Base-by-base conservation (phyloP, 2,888 invertebrate species). In the Sepioteuthis lessoniana region DNA sequence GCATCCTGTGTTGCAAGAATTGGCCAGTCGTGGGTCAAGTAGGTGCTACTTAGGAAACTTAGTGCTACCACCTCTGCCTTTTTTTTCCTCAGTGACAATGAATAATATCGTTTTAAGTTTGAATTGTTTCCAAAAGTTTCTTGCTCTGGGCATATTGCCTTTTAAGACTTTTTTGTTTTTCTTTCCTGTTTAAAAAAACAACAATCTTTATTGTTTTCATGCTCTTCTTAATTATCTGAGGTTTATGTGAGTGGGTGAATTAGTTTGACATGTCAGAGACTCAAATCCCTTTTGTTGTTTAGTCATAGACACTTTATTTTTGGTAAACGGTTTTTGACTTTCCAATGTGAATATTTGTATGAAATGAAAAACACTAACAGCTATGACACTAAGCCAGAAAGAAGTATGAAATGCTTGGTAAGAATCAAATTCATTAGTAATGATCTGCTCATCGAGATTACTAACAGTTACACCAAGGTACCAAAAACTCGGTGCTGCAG, bases 1-100 rank as follows among this genome's bases (percentile, higher is more conserved):
- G 35, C n/a, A 76, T 76, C 76, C 76, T 76, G 76, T n/a, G 76
- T 76, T 76, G n/a, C 76, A 76, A 76, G 76, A 76, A n/a, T 76
- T 76, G 76, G 35, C 76, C 76, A 35, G 19, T 76, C n/a, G n/a
- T 76, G 76, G 76, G 76, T 76, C n/a, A 76, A 76, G 76, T 76
- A 76, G 76, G 76, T 76, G 76, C 76, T 76, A 76, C 76, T n/a
- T 31, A n/a, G n/a, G 16, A 35, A 76, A 16, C 76, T 16, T 76
- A 13, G n/a, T 76, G 76, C 76, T 76, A n/a, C 13, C 19, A 10
- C 19, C 76, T 76, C 16, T 76, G 16, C n/a, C 19, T 25, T 25
- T 55, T 25, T 25, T 55, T 50, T 19, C 50, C 0, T 28, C 7
- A 7, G 21, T 0, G 55, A 55, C 55, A 55, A 55, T 55, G 55